A percentile compares a stretch with the other conserved stretches of the same genome.
Conservation (phyloP, 2,888 invertebrate genomes). For the Sarcophaga subvicina region DNA sequence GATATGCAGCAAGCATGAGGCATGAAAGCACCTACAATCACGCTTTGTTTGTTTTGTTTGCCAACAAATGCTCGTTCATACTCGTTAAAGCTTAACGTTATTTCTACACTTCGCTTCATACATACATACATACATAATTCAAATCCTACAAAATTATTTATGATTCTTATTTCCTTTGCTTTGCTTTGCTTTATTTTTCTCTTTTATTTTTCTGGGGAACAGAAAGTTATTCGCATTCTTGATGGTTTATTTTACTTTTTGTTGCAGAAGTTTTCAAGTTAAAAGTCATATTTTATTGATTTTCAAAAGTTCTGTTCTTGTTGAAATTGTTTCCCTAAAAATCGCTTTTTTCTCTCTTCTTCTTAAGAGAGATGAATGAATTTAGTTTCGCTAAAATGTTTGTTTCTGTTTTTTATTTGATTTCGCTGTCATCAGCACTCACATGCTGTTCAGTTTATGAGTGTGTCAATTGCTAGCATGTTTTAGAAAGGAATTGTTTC, state of each 20-base stretch:
- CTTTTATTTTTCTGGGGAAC: neutral
- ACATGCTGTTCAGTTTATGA: conserved; percentile 13
- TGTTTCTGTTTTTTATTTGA: conserved; percentile 19
- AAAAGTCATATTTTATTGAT: conserved; percentile 19
- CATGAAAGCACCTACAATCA: neutral
- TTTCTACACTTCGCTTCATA: conserved; percentile 18
- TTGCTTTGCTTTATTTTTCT: neutral
- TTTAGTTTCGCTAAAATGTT: neutral
- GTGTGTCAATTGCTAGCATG: neutral
- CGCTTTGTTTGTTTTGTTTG: neutral
- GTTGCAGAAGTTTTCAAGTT: neutral
- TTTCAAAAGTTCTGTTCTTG: neutral
- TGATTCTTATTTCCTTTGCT: neutral
- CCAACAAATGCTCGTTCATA: neutral
- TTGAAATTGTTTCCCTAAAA: too few relatives aligned
- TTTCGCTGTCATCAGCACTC: conserved; percentile 23
- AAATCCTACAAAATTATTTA: conserved; percentile 34
- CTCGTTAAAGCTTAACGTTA: conserved; percentile 25
- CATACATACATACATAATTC: neutral
- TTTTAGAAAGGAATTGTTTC: neutral
- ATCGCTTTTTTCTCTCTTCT: too few relatives aligned
- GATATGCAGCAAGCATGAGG: neutral
- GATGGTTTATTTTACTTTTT: neutral
- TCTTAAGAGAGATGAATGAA: too few relatives aligned
- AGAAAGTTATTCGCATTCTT: too few relatives aligned